Conservation (phyloP, 2,888 invertebrate species). For the Protonemura montana region DNA sequence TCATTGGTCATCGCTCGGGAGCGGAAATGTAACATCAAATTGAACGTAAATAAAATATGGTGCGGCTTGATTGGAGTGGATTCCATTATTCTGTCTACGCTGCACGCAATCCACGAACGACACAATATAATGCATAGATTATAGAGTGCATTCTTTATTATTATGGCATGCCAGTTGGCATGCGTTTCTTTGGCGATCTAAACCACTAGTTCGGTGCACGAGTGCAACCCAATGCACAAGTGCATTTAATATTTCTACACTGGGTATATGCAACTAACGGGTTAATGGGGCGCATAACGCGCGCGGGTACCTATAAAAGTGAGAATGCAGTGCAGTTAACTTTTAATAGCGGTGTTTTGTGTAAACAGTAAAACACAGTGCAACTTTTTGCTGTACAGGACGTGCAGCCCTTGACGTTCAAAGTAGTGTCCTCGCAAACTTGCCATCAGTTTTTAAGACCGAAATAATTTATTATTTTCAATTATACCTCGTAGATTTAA, state of each 20-base stretch:
- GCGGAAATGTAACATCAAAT: constrained; percentile 12
- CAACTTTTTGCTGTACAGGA: background rate
- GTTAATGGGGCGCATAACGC: background rate
- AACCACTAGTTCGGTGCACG: background rate
- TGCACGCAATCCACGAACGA: background rate
- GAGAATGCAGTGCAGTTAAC: background rate
- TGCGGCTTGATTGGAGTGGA: background rate
- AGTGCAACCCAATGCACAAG: background rate
- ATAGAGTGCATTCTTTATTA: background rate
- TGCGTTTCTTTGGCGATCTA: background rate
- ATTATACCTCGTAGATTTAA: background rate
- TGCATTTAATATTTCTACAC: background rate
- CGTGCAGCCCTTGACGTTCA: background rate
- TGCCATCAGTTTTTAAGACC: background rate
- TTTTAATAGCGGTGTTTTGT: background rate
- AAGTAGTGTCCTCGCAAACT: background rate
- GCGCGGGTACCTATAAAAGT: background rate
- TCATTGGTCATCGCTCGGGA: background rate
- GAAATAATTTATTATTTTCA: background rate
- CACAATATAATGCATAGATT: background rate
- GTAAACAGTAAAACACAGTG: background rate
- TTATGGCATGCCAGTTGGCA: background rate
- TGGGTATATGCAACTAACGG: background rate
- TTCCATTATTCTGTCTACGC: background rate
- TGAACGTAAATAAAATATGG: constrained; percentile 7